A percentile compares a stretch with the other conserved stretches of the same genome.
These are phyloP conservation scores for Polyodon spathula DNA, from an alignment of 2,113 vertebrate genomes.

Conservation along the genomic window DNA sequence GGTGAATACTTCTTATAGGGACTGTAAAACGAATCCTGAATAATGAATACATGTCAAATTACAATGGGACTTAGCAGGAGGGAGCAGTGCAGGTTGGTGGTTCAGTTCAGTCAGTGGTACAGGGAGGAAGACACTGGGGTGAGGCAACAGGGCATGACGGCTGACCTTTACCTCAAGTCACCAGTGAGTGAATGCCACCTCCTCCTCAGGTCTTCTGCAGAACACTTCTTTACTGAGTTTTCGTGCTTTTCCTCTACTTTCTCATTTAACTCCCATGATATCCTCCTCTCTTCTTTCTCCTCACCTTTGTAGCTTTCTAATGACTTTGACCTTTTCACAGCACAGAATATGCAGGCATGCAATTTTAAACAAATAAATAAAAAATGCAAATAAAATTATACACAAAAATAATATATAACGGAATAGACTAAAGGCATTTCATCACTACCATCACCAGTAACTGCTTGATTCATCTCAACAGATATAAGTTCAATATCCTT, in stretches of 20 bases:
- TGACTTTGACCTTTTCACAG: constrained; percentile 48
- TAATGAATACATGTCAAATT: too few relatives aligned
- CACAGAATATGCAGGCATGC: constrained; percentile 18
- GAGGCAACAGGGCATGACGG: constrained; percentile 2
- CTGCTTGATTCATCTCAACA: too few relatives aligned
- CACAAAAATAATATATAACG: not conserved
- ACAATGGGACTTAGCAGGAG: too few relatives aligned
- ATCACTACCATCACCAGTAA: too few relatives aligned
- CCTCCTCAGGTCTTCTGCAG: constrained; percentile 52
- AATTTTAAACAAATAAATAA: constrained; percentile 21
- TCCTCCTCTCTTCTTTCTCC: constrained; percentile 56
- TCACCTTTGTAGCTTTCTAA: constrained; percentile 48
- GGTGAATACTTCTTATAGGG: too few relatives aligned
- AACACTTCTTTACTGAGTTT: constrained; percentile 37
- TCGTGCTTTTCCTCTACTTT: constrained; percentile 39
- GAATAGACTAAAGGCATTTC: not conserved
- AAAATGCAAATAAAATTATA: not conserved
- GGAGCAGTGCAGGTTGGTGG: too few relatives aligned
- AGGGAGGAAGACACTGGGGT: not conserved
- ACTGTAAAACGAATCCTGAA: too few relatives aligned
- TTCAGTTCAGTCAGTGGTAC: not conserved
- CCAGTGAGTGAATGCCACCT: constrained; percentile 54
- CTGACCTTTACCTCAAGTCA: constrained; percentile 42
- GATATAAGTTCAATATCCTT: too few relatives aligned
- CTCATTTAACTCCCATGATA: constrained; percentile 47